Evolutionary conservation across 1,140 invertebrate species (phyloP), one percentile per base, ranked within the genome.

Genomic region (Danaus plexippus): DNA sequence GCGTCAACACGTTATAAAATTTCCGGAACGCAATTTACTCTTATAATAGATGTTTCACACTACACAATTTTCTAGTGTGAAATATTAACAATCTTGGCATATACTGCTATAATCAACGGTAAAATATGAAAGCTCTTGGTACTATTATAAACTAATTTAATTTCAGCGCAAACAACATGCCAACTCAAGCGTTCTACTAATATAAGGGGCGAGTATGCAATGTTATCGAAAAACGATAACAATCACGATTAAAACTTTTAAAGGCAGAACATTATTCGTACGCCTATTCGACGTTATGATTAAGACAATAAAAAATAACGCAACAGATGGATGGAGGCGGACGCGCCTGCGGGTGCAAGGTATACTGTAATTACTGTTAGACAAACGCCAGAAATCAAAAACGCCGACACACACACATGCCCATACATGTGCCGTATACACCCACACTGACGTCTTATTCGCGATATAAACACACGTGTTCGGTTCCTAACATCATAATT

Each of bases 311-410:
- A 9, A 60, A 60, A 70, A 71, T 65, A 61, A 64, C 60, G 53
- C 55, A 58, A 57, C 61, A 69, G 61, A 66, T 63, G 54, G 64
- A 50, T 54, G 70, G 67, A 61, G 70, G 66, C 67, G 62, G 60
- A 61, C 63, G 69, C 63, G 74, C 81, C 74, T 52, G 73, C 76
- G 75, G 81, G 73, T 77, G 75, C 76, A 80, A 83, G 75, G 69
- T 84, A 86, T 85, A 82, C 77, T 76, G 73, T 81, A 84, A 86
- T 86, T 86, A 84, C 77, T 72, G 71, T 80, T 81, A 80, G 76
- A 84, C 77, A 77, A 79, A 69, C 71, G 70, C 64, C 48, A 63
- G 57, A 70, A 74, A 66, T 85, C 75, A 84, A 86, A 86, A 79
- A 80, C 64, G 75, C 77, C 82, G 80, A 78, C 80, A 55, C 64